These are phyloP conservation scores for Dreissena polymorpha DNA, from an alignment of 1,140 invertebrate genomes.

Conservation along the genomic window DNA sequence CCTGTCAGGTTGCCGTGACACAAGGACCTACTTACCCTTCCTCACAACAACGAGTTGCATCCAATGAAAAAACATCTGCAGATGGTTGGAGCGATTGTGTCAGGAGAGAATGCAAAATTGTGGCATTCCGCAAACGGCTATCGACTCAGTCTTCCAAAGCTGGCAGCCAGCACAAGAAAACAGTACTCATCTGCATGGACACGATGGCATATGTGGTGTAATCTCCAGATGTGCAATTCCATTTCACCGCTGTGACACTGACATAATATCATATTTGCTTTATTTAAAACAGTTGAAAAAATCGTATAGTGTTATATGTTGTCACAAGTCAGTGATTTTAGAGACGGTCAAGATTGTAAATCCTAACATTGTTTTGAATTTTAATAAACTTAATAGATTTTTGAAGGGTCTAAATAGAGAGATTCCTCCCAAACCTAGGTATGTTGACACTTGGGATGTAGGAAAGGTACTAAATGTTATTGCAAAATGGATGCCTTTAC, in stretches of 20 bases:
- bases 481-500: neutral
- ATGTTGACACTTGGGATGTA: neutral
- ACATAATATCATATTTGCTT: slow-evolving; percentile 12
- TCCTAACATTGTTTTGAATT: neutral
- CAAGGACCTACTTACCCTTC: slow-evolving; percentile 9
- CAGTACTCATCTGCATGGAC: slow-evolving; percentile 18
- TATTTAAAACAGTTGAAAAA: slow-evolving; percentile 30
- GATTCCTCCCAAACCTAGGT: slow-evolving; percentile 14
- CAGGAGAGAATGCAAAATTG: slow-evolving; percentile 19
- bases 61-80: neutral
- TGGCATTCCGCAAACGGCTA: neutral
- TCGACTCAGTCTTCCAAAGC: slow-evolving; percentile 10
- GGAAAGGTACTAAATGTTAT: slow-evolving; percentile 10
- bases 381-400: slow-evolving; percentile 5
- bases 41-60: slow-evolving; percentile 13
- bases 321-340: slow-evolving; percentile 21
- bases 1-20: slow-evolving; percentile 9
- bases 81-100: neutral
- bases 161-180: neutral
- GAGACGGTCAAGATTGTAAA: slow-evolving; percentile 14
- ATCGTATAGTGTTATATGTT: too few relatives aligned
- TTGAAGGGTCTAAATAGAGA: neutral
- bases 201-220: slow-evolving; percentile 19
- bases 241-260: slow-evolving; percentile 18
- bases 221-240: slow-evolving; percentile 9